Evolutionary conservation across 2,113 vertebrate genomes (phyloP).

Genomic region (Brachypteracias leptosomus): DNA sequence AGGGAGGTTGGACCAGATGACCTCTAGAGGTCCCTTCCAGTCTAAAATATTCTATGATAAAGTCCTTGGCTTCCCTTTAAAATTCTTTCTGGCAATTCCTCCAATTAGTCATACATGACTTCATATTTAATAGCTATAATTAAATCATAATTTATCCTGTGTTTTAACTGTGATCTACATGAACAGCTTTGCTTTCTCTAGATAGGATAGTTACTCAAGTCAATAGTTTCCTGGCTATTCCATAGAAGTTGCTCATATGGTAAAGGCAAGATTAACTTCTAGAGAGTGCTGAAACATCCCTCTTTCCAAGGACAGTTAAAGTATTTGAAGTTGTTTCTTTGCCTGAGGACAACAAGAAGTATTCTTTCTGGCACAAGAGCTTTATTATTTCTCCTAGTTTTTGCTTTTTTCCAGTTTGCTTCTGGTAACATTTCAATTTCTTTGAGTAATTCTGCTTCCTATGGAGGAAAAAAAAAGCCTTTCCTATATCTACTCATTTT

Average conservation of each 20-base stretch:
- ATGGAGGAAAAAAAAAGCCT: not conserved
- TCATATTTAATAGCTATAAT: slow-evolving; percentile 29
- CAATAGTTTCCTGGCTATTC: not conserved
- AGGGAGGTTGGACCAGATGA: no score
- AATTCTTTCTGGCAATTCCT: not conserved
- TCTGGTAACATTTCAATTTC: not conserved
- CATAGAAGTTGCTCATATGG: not conserved
- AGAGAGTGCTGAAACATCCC: not conserved
- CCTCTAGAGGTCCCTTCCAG: no score
- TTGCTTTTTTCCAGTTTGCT: not conserved
- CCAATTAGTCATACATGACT: not conserved
- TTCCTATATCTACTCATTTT: not conserved
- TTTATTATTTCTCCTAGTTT: not conserved
- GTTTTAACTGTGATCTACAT: not conserved
- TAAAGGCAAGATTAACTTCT: not conserved
- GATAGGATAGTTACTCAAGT: not conserved
- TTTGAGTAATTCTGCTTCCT: not conserved
- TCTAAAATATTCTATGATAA: no score
- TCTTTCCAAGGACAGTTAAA: not conserved
- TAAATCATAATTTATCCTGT: slow-evolving; percentile 7
- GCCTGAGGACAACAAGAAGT: not conserved
- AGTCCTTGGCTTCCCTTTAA: not conserved
- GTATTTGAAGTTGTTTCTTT: not conserved
- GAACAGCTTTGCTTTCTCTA: not conserved
- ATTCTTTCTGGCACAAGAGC: not conserved